These are phyloP conservation scores for Drosophila prolongata DNA, from an alignment of 2,888 invertebrate species.

Conservation along the genomic window DNA sequence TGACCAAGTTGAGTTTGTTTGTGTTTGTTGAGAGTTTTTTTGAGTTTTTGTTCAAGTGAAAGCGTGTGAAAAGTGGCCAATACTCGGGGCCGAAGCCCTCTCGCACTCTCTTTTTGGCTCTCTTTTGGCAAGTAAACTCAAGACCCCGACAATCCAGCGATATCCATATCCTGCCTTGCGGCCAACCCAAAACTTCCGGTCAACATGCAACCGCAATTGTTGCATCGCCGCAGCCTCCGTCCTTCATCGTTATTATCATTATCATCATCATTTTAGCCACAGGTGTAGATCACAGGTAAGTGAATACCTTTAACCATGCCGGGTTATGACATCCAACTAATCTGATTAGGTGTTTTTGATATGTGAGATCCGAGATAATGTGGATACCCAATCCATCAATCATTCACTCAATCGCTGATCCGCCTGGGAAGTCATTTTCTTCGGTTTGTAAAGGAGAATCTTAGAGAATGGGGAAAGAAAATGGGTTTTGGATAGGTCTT, in stretches of 20 bases:
- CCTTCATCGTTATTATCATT: constrained; percentile 3
- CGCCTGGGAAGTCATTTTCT: constrained; percentile 25
- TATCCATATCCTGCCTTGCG: constrained; percentile 53
- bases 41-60: constrained; percentile 59
- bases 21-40: constrained; percentile 17
- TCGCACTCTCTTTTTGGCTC: constrained; percentile 7
- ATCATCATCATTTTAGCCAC: not conserved
- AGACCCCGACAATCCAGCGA: constrained; percentile 21
- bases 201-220: constrained; percentile 61
- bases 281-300: constrained; percentile 24
- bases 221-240: constrained; percentile 32
- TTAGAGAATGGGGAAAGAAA: not conserved
- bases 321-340: constrained; percentile 27
- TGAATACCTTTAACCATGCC: constrained; percentile 4
- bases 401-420: constrained; percentile 20
- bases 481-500: not conserved
- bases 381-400: constrained; percentile 10
- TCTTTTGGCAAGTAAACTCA: constrained; percentile 2
- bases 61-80: constrained; percentile 69
- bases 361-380: constrained; percentile 5
- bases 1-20: constrained; percentile 42
- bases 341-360: constrained; percentile 16
- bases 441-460: not conserved
- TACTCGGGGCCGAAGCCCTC: constrained; percentile 42
- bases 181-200: constrained; percentile 61